Evolutionary conservation across 2,797 vertebrate genomes (phyloP), one percentile per base, ranked within the genome.

Genomic region (Sylvilagus floridanus): DNA sequence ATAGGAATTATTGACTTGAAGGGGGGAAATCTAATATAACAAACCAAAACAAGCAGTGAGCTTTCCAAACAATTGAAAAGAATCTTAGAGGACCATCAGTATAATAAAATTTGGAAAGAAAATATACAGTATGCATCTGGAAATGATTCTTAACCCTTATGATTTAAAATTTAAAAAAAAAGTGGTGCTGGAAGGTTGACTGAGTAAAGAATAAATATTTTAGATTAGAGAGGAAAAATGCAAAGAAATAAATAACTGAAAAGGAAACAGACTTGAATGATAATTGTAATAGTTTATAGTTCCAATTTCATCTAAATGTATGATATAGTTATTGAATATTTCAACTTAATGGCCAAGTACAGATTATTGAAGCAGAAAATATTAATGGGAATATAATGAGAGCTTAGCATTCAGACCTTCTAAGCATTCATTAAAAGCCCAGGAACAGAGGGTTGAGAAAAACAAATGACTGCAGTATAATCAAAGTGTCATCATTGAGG

Each of bases 81-180:
- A 87, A 69, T 2, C 37, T 32, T 42, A 42, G 28, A 63, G 28
- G 42, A 28, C 22, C 50, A 69, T 63, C 47, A 66, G 52, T 12
- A 86, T 52, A 69, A 54, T 69, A 83, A 54, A 82, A 37, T 35
- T 47, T 57, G 17, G 57, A 73, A 32, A 57, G 82, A 57, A 73
- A 72, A 65, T 7, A 42, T 22, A 42, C 21, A 28, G 4, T 63
- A 82, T 65, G 7, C 5, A 68, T 4, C 21, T 50, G 1, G 35
- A 42, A 77, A 71, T 63, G 17, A 37, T 68, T 81, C 81, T 85
- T 81, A 50, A 81, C 90, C 19, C 10, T 35, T 57, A 35, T 5
- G 11, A 71, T 75, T 75, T 86, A 68, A 94, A 82, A 73, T 35
- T 57, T 30, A 76, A 84, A 89, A 71, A 13, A 32, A 47, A 84